phyloP scores from a whole-genome alignment of 92 coral and sea anemone genomes.

The Zoanthus sociatus region DNA sequence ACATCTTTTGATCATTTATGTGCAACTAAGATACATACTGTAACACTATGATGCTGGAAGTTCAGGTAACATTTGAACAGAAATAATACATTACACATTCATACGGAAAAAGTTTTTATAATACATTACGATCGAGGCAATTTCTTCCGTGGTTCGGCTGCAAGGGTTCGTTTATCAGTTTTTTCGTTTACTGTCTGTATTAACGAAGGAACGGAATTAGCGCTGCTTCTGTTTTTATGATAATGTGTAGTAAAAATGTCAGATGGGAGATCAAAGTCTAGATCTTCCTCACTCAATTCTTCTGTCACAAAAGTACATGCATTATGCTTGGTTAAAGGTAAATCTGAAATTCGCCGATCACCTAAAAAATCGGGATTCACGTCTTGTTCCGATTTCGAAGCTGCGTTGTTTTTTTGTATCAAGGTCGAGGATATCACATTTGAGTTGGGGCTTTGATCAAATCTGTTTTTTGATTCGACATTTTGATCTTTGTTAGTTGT shows the following conservation, averaged over 20 bases:
- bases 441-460: not conserved
- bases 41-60: too few relatives aligned
- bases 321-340: not conserved
- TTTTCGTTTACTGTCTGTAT: not conserved
- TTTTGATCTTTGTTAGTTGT: not conserved
- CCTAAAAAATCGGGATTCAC: not conserved
- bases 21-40: too few relatives aligned
- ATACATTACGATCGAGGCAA: slow-evolving; percentile 9
- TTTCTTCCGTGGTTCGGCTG: slow-evolving; percentile 21
- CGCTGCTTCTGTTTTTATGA: not conserved
- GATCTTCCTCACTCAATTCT: slow-evolving; percentile 77
- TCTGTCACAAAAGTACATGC: slow-evolving; percentile 72
- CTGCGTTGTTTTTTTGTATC: not conserved
- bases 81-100: not conserved
- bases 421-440: not conserved
- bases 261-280: slow-evolving; percentile 77
- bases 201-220: not conserved
- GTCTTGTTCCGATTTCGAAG: not conserved
- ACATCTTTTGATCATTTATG: too few relatives aligned
- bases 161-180: not conserved
- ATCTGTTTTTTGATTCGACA: slow-evolving; percentile 2
- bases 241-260: not conserved
- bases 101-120: not conserved
- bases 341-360: not conserved
- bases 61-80: too few relatives aligned